A percentile compares a stretch with the other conserved stretches of the same genome.
Evolutionary conservation across 1,140 invertebrate species (phyloP).

Genomic region (Drosophila rhopaloa): DNA sequence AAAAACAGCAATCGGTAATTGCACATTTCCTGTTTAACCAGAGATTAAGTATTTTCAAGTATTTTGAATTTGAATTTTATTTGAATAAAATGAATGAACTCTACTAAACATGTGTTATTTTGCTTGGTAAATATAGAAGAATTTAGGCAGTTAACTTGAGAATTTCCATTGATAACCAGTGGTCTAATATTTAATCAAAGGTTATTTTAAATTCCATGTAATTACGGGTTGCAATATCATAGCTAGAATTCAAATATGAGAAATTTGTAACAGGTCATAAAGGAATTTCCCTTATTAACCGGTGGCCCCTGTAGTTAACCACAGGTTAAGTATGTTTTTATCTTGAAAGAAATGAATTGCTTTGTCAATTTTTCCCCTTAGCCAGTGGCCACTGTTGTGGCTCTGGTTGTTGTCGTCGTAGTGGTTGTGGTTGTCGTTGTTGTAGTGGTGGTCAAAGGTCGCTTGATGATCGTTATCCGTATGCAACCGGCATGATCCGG

Average conservation of each 20-base stretch:
- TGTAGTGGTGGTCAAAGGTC: constrained; percentile 20
- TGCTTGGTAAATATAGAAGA: too few relatives aligned
- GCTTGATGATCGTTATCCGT: constrained; percentile 58
- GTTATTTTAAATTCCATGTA: background rate
- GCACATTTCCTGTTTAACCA: background rate
- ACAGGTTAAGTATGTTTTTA: background rate
- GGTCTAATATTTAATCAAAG: background rate
- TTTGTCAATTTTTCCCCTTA: background rate
- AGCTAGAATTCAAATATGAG: too few relatives aligned
- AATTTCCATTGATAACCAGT: background rate
- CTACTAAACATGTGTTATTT: too few relatives aligned
- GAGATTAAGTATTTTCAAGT: background rate
- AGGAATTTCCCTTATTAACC: too few relatives aligned
- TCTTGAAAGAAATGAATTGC: background rate
- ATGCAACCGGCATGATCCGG: constrained; percentile 64
- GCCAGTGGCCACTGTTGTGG: constrained; percentile 44
- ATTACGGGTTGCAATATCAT: too few relatives aligned
- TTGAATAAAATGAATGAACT: too few relatives aligned
- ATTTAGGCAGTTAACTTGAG: too few relatives aligned
- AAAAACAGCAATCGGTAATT: too few relatives aligned
- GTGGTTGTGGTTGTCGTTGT: constrained; percentile 52
- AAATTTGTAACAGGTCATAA: too few relatives aligned
- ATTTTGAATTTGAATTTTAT: too few relatives aligned
- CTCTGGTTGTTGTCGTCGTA: constrained; percentile 21
- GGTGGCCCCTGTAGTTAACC: too few relatives aligned